Percentiles rank a stretch among this genome's conserved stretches.
Evolutionary conservation across 1,140 invertebrate species (phyloP).

Genomic region (Bombus impatiens): DNA sequence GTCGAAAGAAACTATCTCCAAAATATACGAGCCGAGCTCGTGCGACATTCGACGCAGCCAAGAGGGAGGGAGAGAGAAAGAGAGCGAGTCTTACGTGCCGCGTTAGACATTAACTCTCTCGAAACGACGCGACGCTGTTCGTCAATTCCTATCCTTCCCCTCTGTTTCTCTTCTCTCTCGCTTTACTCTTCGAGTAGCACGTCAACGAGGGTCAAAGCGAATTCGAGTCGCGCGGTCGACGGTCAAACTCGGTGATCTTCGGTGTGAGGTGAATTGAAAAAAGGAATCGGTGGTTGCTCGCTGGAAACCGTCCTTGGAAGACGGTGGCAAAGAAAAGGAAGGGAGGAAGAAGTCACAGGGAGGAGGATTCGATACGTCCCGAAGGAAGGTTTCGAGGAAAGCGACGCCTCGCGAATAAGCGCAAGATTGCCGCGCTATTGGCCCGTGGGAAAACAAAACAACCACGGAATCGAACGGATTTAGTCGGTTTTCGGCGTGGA

Average conservation of each 20-base stretch:
- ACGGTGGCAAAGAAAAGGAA: neutral
- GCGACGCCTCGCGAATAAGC: neutral
- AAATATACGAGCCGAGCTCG: neutral
- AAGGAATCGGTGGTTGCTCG: neutral
- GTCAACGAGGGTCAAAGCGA: neutral
- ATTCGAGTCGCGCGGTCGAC: constrained; percentile 15
- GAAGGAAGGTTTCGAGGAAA: neutral
- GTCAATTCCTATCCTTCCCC: constrained; percentile 14
- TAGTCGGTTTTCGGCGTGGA: constrained; percentile 21
- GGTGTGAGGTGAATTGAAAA: constrained; percentile 19
- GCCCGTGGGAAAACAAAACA: constrained; percentile 2
- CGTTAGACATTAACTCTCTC: neutral
- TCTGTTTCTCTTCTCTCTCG: constrained; percentile 11
- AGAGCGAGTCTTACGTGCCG: constrained; percentile 15
- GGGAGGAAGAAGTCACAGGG: neutral
- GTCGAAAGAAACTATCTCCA: neutral
- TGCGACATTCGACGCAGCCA: neutral
- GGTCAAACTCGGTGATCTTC: neutral
- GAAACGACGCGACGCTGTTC: constrained; percentile 14
- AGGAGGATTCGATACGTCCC: neutral
- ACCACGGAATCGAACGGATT: constrained; percentile 23
- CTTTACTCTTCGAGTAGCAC: neutral
- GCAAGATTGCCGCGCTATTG: constrained; percentile 1
- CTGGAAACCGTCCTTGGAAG: neutral
- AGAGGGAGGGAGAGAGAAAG: constrained; percentile 32